Conservation (phyloP, 2,888 invertebrate species). For the Parnassius glacialis region DNA sequence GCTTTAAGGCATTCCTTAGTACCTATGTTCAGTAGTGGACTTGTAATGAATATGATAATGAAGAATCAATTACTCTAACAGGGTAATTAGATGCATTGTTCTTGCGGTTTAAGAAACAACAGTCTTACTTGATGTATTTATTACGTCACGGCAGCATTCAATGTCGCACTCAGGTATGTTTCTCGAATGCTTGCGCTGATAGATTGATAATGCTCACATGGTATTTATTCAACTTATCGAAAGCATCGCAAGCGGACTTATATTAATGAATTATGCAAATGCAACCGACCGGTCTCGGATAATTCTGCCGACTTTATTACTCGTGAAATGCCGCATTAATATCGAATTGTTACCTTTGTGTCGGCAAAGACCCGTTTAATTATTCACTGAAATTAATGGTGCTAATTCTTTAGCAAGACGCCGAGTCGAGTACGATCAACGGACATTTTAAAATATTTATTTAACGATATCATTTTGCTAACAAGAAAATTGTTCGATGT, state of each 20-base stretch:
- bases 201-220: constrained; percentile 20
- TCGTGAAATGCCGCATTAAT: constrained; percentile 59
- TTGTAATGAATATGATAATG: too few species aligned
- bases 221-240: constrained; percentile 61
- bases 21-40: too few species aligned
- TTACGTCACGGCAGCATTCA: too few species aligned
- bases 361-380: constrained; percentile 37
- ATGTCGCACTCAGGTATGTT: constrained; percentile 1
- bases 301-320: constrained; percentile 57
- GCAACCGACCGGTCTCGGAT: constrained; percentile 46
- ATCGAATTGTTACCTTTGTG: constrained; percentile 45
- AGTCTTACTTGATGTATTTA: too few species aligned
- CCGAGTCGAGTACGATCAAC: constrained; percentile 32
- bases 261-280: constrained; percentile 77
- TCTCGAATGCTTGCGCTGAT: constrained; percentile 4
- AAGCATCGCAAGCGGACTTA: constrained; percentile 64
- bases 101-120: too few species aligned
- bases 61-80: too few species aligned
- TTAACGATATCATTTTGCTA: constrained; percentile 17
- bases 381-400: constrained; percentile 37
- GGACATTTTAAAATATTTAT: constrained; percentile 30
- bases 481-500: constrained; percentile 8
- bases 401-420: constrained; percentile 36
- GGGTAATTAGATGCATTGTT: too few species aligned
- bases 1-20: too few species aligned